Percentiles rank a stretch among this genome's conserved stretches.
Conservation (phyloP, 1,140 invertebrate genomes). For the Elysia chlorotica region DNA sequence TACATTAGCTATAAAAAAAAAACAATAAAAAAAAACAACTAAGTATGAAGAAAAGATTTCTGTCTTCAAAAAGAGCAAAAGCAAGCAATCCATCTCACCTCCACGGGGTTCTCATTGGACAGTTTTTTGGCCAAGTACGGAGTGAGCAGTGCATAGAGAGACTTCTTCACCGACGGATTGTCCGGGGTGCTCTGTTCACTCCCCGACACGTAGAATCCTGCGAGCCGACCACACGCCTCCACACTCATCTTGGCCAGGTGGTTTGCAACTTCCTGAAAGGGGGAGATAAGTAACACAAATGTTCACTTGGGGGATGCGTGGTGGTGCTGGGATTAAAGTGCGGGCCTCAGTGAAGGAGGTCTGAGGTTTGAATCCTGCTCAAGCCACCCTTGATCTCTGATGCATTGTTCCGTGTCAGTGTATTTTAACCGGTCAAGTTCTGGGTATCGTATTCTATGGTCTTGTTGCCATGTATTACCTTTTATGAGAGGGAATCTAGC, state of each 20-base stretch:
- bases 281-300: too few relatives aligned
- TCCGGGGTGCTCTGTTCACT: slow-evolving; percentile 71
- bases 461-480: too few relatives aligned
- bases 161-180: slow-evolving; percentile 68
- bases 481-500: too few relatives aligned
- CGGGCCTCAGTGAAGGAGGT: too few relatives aligned
- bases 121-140: slow-evolving; percentile 85
- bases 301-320: too few relatives aligned
- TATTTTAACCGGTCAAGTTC: too few relatives aligned
- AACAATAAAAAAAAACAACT: background rate
- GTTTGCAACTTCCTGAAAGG: slow-evolving; percentile 83
- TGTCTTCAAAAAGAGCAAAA: slow-evolving; percentile 7
- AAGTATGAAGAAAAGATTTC: background rate
- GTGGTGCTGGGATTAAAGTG: too few relatives aligned
- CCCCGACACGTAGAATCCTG: slow-evolving; percentile 70
- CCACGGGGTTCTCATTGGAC: slow-evolving; percentile 72
- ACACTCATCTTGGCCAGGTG: slow-evolving; percentile 86
- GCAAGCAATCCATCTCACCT: slow-evolving; percentile 65
- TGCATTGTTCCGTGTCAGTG: too few relatives aligned
- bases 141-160: slow-evolving; percentile 82
- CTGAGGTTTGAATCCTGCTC: too few relatives aligned
- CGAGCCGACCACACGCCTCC: slow-evolving; percentile 80
- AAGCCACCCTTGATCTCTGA: too few relatives aligned
- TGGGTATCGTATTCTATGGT: too few relatives aligned
- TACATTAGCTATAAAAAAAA: too few relatives aligned